phyloP scores from a whole-genome alignment of 2,113 vertebrate species.

The Lamprotornis superbus region DNA sequence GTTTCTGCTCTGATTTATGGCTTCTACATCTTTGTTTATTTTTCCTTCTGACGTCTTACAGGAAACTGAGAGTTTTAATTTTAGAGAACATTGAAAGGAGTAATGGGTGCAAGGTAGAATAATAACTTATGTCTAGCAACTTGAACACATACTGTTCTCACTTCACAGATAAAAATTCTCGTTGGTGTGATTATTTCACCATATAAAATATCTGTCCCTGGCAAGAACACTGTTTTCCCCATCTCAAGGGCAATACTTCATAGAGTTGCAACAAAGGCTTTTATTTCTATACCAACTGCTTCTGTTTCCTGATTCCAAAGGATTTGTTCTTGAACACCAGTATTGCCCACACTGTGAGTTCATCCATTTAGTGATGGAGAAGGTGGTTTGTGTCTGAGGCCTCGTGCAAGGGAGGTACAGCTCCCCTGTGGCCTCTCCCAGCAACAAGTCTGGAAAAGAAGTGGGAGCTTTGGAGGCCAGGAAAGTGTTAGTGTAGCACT shows the following conservation, averaged over 20 bases:
- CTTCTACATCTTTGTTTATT: not conserved
- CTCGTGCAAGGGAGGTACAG: fast-evolving
- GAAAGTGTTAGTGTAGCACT: not conserved
- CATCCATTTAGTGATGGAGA: not conserved
- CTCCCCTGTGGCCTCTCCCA: not conserved
- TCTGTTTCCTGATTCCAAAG: not conserved
- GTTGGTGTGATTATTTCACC: not conserved
- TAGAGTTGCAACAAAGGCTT: not conserved
- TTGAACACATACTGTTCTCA: not conserved
- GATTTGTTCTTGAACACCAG: not conserved
- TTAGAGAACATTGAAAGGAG: not conserved
- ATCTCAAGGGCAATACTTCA: not conserved
- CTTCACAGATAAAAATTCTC: not conserved
- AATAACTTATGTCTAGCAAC: not conserved
- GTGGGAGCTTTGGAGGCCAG: not conserved
- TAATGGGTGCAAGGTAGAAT: not conserved
- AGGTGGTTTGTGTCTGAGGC: not conserved
- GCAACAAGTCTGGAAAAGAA: not conserved
- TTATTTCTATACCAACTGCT: not conserved
- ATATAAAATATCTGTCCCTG: not conserved
- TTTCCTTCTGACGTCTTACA: not conserved
- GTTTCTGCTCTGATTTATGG: constrained; percentile 44
- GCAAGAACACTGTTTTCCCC: not conserved
- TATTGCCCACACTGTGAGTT: not conserved
- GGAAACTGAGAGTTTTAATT: not conserved